Evolutionary conservation across 2,888 invertebrate species (phyloP).

Genomic region (Plagiodera versicolora): DNA sequence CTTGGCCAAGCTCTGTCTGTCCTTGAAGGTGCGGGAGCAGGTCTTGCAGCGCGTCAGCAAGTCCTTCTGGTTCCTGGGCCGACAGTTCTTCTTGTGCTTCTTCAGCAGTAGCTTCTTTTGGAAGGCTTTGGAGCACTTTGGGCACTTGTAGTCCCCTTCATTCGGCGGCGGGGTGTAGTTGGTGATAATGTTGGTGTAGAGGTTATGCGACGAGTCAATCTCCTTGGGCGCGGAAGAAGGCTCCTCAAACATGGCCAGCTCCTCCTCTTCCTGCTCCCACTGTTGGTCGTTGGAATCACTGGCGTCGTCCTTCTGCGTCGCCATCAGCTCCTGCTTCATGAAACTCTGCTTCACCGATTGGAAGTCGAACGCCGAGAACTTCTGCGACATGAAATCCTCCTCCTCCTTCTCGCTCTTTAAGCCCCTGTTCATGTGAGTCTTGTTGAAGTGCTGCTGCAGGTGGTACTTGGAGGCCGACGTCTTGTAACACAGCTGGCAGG

Average conservation of each 20-base stretch:
- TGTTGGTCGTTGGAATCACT: constrained; percentile 22
- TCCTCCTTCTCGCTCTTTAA: constrained; percentile 34
- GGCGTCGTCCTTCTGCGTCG: constrained; percentile 25
- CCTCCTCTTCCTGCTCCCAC: constrained; percentile 24
- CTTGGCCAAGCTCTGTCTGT: constrained; percentile 59
- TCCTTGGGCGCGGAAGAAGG: constrained; percentile 46
- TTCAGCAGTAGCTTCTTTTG: constrained; percentile 60
- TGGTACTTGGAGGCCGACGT: constrained; percentile 63
- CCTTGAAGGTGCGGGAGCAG: constrained; percentile 61
- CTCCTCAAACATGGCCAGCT: constrained; percentile 23
- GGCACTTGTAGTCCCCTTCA: constrained; percentile 57
- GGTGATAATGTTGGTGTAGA: constrained; percentile 54
- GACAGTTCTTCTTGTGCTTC: constrained; percentile 63
- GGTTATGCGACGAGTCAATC: constrained; percentile 50
- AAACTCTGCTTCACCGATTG: constrained; percentile 49
- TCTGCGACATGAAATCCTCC: constrained; percentile 43
- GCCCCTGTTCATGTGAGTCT: constrained; percentile 54
- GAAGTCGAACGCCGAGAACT: constrained; percentile 50
- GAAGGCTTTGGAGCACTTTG: constrained; percentile 61
- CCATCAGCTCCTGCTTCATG: constrained; percentile 46
- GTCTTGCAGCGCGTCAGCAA: constrained; percentile 60
- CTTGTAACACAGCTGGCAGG: constrained; percentile 61
- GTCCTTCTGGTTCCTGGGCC: constrained; percentile 56
- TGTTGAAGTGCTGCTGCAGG: constrained; percentile 60
- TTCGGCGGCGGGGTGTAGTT: constrained; percentile 55